Base-by-base conservation (phyloP, 2,113 vertebrate genomes). In the Crotalus tigris region DNA sequence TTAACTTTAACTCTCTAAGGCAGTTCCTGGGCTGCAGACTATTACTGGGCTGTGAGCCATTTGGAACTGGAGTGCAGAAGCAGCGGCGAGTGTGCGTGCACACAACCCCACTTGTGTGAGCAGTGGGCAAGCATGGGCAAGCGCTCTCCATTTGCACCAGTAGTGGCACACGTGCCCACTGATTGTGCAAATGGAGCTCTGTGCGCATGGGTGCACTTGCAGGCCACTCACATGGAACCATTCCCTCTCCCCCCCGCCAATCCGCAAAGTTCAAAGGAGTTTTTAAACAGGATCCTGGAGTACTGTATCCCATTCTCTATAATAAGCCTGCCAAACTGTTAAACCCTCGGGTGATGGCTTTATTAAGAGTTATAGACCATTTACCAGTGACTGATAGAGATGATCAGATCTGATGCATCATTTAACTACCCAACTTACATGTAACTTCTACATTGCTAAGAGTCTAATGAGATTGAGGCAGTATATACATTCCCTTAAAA, bases 81-180 rank as follows among this genome's bases (percentile, higher is more conserved):
- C 21, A 15, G 57, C 21, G 7, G 21, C 57, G 17, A 58, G 19
- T 57, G 19, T 29, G 24, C 1, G 24, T 24, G 1, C 59, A 61
- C 1, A 3, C 10, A 61, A 29, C 10, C 24, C 24, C 24, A 61
- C 24, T 29, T 64, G 61, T 3, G 0, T 64, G 26, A n/a, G 61
- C 58, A 59, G 23, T 6, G 23, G 23, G 23, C 23, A 59, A 59
- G 0, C 61, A 64, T 5, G 4, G 61, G 26, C 4, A 1, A 64
- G 26, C 26, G 10, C 4, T 11, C 11, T 64, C 11, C 61, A n/a
- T 64, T 64, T 64, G 26, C 61, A 64, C 29, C 11, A 64, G 29
- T 4, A 4, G 61, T 64, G 11, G 29, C 0, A 1, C 61, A 64
- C 0, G 1, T 64, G 26, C 12, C 29, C 4, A 0, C 11, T n/a